phyloP scores from a whole-genome alignment of 2,797 vertebrate species.

The Dallia pectoralis region DNA sequence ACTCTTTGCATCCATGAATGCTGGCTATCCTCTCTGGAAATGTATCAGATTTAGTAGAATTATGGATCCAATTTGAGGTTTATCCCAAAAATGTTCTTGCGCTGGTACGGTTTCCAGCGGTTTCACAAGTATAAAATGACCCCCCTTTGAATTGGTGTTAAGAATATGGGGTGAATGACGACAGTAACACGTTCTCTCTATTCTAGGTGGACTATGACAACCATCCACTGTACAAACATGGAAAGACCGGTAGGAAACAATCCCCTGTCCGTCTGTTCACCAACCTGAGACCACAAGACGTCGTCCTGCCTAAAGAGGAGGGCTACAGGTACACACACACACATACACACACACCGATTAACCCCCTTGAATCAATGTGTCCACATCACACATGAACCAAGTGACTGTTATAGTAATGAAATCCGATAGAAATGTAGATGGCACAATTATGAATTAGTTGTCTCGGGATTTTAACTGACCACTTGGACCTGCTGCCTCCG shows the following conservation, averaged over 20 bases:
- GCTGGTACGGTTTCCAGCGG: too few relatives aligned
- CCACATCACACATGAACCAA: not conserved
- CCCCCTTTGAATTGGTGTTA: too few relatives aligned
- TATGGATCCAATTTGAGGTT: too few relatives aligned
- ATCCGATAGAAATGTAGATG: not conserved
- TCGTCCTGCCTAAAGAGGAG: constrained; percentile 85
- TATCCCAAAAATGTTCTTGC: too few relatives aligned
- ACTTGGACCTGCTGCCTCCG: too few relatives aligned
- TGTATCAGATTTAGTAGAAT: too few relatives aligned
- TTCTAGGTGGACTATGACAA: constrained; percentile 95
- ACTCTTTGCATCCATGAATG: too few relatives aligned
- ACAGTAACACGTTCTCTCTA: not conserved
- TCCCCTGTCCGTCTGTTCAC: constrained; percentile 95
- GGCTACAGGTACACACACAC: constrained; percentile 84
- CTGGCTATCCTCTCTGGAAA: too few relatives aligned
- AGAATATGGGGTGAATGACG: too few relatives aligned
- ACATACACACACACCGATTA: not conserved
- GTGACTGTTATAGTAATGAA: not conserved
- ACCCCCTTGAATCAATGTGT: not conserved
- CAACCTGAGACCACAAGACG: constrained; percentile 74
- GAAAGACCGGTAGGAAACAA: constrained; percentile 88
- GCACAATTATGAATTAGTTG: not conserved
- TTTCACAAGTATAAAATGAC: too few relatives aligned
- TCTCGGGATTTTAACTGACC: not conserved
- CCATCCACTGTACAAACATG: constrained; percentile 91